Percentiles rank a stretch among this genome's conserved stretches.
Conservation (phyloP, 2,113 vertebrate species). For the Polypterus senegalus region DNA sequence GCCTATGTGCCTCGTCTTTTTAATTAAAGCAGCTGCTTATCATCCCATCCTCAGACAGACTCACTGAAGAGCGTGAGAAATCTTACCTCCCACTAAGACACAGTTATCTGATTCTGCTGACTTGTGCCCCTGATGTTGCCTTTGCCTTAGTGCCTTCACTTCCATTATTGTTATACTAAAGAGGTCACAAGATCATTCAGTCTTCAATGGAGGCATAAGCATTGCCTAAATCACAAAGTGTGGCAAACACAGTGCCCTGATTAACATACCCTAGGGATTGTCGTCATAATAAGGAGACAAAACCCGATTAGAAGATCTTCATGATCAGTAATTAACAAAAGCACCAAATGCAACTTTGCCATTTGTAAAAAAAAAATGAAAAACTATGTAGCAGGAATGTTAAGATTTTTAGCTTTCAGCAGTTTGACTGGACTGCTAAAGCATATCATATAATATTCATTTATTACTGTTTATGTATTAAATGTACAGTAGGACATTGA, state of each 20-base stretch:
- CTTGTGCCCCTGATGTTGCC: conserved; percentile 43
- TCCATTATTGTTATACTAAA: conserved; percentile 44
- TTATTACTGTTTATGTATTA: too few species aligned
- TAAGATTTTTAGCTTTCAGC: too few species aligned
- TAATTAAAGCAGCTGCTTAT: conserved; percentile 27
- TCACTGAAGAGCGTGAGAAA: conserved; percentile 25
- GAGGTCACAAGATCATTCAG: conserved; percentile 41
- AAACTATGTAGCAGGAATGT: too few species aligned
- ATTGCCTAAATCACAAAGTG: conserved; percentile 40
- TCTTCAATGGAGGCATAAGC: conserved; percentile 34
- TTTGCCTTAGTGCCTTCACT: conserved; percentile 32
- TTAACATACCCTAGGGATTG: conserved; percentile 10
- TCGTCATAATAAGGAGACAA: too few species aligned
- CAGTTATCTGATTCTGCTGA: conserved; percentile 11
- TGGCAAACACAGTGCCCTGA: conserved; percentile 20
- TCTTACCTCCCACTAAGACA: conserved; percentile 27
- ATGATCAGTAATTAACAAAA: too few species aligned
- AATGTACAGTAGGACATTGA: too few species aligned
- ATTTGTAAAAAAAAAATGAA: too few species aligned
- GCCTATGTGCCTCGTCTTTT: not conserved
- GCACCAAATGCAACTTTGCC: too few species aligned
- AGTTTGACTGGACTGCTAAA: too few species aligned
- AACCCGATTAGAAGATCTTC: too few species aligned
- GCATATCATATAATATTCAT: too few species aligned
- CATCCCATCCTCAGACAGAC: conserved; percentile 12